Conservation (phyloP, 2,113 vertebrate species). For the Alligator sinensis region DNA sequence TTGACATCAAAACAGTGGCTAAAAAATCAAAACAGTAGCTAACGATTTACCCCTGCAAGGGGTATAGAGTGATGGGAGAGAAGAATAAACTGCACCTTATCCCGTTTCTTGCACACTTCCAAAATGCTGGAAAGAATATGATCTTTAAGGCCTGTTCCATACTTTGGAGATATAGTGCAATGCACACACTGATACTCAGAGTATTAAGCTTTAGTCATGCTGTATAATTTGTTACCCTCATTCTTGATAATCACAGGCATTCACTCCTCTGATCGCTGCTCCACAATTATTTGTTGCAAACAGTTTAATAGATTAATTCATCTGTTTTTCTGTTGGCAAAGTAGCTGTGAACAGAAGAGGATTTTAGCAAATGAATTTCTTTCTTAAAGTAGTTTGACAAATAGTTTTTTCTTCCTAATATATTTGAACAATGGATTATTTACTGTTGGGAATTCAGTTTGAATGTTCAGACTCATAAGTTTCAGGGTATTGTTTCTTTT, state of each 20-base stretch:
- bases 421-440: background rate
- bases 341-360: background rate
- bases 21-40: background rate
- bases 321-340: background rate
- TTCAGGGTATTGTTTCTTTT: background rate
- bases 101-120: background rate
- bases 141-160: background rate
- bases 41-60: background rate
- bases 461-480: background rate
- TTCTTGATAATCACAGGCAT: background rate
- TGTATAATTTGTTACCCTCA: background rate
- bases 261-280: background rate
- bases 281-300: conserved; percentile 18
- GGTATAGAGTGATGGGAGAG: background rate
- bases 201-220: background rate
- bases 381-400: background rate
- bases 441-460: background rate
- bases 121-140: background rate
- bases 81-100: background rate
- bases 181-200: background rate
- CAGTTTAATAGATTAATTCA: background rate
- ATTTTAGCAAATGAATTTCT: background rate
- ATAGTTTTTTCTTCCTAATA: background rate
- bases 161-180: background rate
- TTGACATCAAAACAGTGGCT: background rate